Evolutionary conservation across 1,140 invertebrate species (phyloP), one percentile per base, ranked within the genome.

Genomic region (Cardiocondyla obscurior): DNA sequence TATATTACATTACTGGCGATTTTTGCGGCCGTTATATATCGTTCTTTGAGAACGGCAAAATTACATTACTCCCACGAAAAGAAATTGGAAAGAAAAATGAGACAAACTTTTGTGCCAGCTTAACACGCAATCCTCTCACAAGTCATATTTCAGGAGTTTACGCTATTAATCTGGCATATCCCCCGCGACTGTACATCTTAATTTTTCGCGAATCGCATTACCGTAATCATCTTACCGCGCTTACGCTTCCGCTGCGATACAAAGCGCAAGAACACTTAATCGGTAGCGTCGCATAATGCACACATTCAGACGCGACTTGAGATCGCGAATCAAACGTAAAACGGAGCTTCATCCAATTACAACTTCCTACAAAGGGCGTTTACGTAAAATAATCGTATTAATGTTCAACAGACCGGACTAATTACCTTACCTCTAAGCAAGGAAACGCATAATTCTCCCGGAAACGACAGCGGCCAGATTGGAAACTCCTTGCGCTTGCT

Each of bases 381-480:
- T 85, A 85, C 62, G 84, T 76, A 67, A 79, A 85, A 84, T 85
- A 85, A 85, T 79, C 82, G 70, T 36, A 83, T 85, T 85, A 67
- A 65, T 42, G 82, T 53, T 84, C 82, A 85, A 77, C 82, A 57
- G 62, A 64, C 44, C 62, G 72, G 62, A 62, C 84, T 85, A 85
- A 85, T 85, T 85, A 84, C 82, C 44, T 67, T 83, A 64, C 70
- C 70, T 79, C 53, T 42, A 73, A 69, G 51, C 72, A 62, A 76
- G 57, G 53, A 36, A 84, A 79, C 82, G 62, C 72, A 85, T 85
- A 85, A 84, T 85, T 85, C 82, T 84, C 69, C 53, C 46, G 36
- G 84, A 84, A 85, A 85, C 84, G 84, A 84, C 82, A 77, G 82
- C 83, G 70, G 39, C 60, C 70, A 84, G 84, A 85, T 85, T 85